Conservation (phyloP, 2,888 invertebrate genomes). For the Leptopilina myrica region DNA sequence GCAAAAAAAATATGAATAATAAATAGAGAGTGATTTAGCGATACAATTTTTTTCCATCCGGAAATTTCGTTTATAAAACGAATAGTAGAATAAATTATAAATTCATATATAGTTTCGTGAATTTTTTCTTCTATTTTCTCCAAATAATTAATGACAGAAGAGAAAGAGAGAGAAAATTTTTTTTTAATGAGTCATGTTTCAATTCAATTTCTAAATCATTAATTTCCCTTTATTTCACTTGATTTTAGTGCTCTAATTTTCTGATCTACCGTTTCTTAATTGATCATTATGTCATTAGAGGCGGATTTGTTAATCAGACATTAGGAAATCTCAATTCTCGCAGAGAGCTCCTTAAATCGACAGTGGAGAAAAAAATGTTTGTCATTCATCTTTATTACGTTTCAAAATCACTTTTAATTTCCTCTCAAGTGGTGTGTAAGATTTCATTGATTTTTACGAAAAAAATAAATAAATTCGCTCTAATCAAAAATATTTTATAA, state of each 20-base stretch:
- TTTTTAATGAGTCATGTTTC: conserved; percentile 29
- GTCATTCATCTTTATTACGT: too few relatives aligned
- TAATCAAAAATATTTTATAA: too few relatives aligned
- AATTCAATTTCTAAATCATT: conserved; percentile 3
- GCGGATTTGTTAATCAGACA: background rate
- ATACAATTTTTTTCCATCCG: background rate
- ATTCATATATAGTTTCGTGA: background rate
- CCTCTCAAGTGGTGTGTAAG: too few relatives aligned
- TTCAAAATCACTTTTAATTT: too few relatives aligned
- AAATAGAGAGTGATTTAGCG: background rate
- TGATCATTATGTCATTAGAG: conserved; percentile 13
- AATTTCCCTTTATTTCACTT: background rate
- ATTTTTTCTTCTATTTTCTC: conserved; percentile 8
- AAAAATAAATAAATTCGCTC: too few relatives aligned
- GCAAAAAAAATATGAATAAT: background rate
- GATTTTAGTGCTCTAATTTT: background rate
- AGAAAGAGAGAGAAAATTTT: background rate
- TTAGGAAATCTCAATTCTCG: background rate
- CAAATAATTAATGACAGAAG: background rate
- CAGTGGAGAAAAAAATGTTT: too few relatives aligned
- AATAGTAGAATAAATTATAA: conserved; percentile 3
- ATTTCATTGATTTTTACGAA: too few relatives aligned
- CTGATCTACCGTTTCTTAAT: background rate
- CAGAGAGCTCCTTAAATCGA: background rate
- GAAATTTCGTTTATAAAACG: background rate